Base-by-base conservation (phyloP, 2,797 vertebrate species). In the Apodemus agrarius region DNA sequence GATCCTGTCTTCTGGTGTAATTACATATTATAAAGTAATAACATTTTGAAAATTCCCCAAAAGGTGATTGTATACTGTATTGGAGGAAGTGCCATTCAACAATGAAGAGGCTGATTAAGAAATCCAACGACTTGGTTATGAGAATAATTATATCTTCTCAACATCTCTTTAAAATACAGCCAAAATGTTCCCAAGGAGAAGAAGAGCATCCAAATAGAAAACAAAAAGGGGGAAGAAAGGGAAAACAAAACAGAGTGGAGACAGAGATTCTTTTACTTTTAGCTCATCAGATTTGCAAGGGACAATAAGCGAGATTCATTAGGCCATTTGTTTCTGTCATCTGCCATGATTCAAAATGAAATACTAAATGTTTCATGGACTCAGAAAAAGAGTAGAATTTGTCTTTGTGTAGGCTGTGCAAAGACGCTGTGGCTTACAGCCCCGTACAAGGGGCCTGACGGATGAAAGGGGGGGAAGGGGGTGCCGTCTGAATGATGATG, bases 341-440 rank as follows among this genome's bases (percentile, higher is more conserved):
- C 99, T 99, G 99, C 99, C 99, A 99, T 99, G 99, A 99, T 99
- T 99, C 99, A 99, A 99, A 99, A 99, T 99, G 99, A 99, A 99
- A 99, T 99, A 99, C 99, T 99, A 99, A 99, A 99, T 99, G 99
- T 99, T 99, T 99, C 99, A 99, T 99, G 99, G 99, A 99, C 97
- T 99, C 99, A 98, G 99, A 99, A 99, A 98, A 99, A 99, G 99
- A 99, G 99, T 99, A 99, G 99, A 99, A 99, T 99, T 99, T 99
- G 99, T 99, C 99, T 99, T 99, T 99, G 99, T 99, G 99, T 99
- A 99, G 99, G 99, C 99, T 99, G 98, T 98, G 98, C 97, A 98
- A 99, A 99, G 98, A 98, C 98, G 98, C 97, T 97, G 96, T 98
- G 99, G 98, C 95, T 98, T 98, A 98, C 99, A 99, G 99, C 98